Evolutionary conservation across 2,113 vertebrate genomes (phyloP).

Genomic region (Boleophthalmus pectinirostris): DNA sequence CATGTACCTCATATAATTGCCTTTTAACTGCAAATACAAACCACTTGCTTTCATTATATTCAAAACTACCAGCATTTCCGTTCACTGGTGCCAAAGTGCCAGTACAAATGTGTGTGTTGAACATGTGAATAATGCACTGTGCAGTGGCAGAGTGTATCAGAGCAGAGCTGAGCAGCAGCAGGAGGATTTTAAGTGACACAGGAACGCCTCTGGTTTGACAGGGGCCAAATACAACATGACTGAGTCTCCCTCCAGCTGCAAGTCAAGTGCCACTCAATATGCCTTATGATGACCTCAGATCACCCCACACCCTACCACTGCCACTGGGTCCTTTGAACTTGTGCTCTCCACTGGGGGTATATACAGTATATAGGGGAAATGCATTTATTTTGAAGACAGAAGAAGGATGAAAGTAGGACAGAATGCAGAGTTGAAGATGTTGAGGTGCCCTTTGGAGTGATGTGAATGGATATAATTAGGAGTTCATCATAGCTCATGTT

Average conservation of each 20-base stretch:
- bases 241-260: not conserved
- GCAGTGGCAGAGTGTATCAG: not conserved
- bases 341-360: not conserved
- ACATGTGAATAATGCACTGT: not conserved
- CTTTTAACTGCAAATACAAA: not conserved
- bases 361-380: not conserved
- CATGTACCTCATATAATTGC: not conserved
- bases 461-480: too few relatives aligned
- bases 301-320: not conserved
- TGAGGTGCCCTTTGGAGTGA: too few relatives aligned
- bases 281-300: not conserved
- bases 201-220: not conserved
- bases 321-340: not conserved
- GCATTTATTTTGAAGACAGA: not conserved
- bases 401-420: not conserved
- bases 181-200: not conserved
- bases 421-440: not conserved
- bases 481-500: not conserved
- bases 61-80: not conserved
- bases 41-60: not conserved
- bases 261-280: constrained; percentile 1
- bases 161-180: not conserved
- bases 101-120: not conserved
- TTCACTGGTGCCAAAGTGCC: not conserved
- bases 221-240: constrained; percentile 1